Conservation (phyloP, 2,113 vertebrate genomes). For the Cyphomyrus discorhynchus region DNA sequence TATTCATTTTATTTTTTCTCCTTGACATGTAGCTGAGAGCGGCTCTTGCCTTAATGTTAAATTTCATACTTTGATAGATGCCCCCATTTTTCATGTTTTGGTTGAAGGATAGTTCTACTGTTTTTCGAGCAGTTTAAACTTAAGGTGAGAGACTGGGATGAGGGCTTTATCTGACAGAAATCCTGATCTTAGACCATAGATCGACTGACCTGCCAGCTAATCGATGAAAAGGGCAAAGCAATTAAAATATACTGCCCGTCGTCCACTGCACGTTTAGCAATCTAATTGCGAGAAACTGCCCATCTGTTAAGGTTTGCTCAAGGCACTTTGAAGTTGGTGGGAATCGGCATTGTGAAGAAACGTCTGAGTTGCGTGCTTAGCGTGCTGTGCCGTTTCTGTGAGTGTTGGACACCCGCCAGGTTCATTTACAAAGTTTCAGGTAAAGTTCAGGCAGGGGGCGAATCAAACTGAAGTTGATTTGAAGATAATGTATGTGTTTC, state of each 20-base stretch:
- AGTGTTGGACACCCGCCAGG: neutral
- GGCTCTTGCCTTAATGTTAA: slow-evolving; percentile 1
- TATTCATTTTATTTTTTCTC: neutral
- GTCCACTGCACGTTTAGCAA: neutral
- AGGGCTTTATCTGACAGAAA: neutral
- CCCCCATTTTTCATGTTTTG: neutral
- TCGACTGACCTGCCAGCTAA: slow-evolving; percentile 8
- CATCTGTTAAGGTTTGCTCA: neutral
- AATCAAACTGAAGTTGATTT: neutral
- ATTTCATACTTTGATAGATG: slow-evolving; percentile 7
- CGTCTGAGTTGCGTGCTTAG: neutral
- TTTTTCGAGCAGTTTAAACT: neutral
- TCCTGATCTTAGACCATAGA: neutral
- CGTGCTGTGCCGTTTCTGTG: neutral
- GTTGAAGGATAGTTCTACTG: neutral
- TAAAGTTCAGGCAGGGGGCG: neutral
- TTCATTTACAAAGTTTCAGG: neutral
- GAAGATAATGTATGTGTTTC: neutral
- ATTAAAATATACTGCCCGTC: neutral
- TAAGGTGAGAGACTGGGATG: neutral
- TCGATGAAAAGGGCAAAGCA: slow-evolving; percentile 6
- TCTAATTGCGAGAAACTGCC: neutral
- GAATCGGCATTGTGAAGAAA: neutral
- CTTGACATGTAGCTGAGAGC: neutral
- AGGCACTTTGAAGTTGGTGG: neutral